Conservation (phyloP, 23 tunicate species). For the Trididemnum clinides region DNA sequence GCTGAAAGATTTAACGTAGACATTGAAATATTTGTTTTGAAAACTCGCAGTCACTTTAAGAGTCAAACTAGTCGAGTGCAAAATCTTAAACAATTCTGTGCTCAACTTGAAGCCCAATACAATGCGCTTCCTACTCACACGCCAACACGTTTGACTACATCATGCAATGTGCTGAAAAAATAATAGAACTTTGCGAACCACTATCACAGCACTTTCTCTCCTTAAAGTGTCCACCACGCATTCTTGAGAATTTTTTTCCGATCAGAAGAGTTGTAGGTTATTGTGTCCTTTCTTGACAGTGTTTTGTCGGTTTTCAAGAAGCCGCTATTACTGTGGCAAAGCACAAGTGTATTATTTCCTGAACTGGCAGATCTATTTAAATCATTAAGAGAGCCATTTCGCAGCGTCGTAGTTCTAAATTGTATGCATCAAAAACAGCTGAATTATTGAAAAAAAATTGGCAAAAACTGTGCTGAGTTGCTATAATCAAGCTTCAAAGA, state of each 20-base stretch:
- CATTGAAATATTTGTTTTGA: background rate
- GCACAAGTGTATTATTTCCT: background rate
- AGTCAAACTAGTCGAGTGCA: background rate
- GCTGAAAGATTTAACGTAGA: background rate
- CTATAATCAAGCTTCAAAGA: too few relatives aligned
- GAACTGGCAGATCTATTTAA: too few relatives aligned
- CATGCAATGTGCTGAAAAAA: background rate
- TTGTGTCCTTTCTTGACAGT: background rate
- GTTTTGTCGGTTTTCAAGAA: background rate
- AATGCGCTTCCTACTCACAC: background rate
- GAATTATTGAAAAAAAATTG: too few relatives aligned
- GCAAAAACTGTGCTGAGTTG: too few relatives aligned
- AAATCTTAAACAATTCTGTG: background rate
- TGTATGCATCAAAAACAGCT: constrained; percentile 19
- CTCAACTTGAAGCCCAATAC: background rate
- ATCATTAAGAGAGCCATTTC: too few relatives aligned
- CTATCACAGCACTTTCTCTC: background rate
- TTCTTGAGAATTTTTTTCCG: background rate
- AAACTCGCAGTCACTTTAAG: background rate
- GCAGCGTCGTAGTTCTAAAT: too few relatives aligned
- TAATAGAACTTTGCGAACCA: background rate
- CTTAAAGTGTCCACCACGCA: background rate
- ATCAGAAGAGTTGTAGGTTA: background rate
- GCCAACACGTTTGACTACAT: too few relatives aligned
- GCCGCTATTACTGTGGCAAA: background rate